Percentiles rank a stretch among this genome's conserved stretches.
phyloP scores from a whole-genome alignment of 53 echinoderm and acorn worm genomes.

The Antedon mediterranea region DNA sequence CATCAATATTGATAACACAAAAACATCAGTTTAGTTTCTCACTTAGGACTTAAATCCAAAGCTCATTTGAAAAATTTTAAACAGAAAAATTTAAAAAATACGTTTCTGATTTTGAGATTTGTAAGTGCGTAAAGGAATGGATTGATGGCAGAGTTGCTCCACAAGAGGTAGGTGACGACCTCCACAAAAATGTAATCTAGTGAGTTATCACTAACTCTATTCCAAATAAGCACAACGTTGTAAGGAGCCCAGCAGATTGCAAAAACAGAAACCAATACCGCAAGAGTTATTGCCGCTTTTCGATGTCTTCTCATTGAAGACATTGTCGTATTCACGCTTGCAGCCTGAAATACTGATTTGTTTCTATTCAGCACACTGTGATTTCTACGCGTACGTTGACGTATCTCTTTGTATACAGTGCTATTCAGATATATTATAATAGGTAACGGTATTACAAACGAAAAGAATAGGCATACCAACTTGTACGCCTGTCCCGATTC shows the following conservation, averaged over 20 bases:
- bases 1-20: too few relatives aligned
- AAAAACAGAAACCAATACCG: conserved; percentile 12
- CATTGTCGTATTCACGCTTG: too few relatives aligned
- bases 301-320: conserved; percentile 8
- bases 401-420: conserved; percentile 28
- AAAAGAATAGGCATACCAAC: conserved; percentile 12
- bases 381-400: conserved; percentile 1
- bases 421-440: conserved; percentile 29
- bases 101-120: neutral
- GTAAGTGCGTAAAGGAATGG: too few relatives aligned
- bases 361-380: too few relatives aligned
- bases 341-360: too few relatives aligned
- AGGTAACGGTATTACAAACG: conserved; percentile 35
- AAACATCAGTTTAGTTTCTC: too few relatives aligned
- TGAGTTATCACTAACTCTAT: conserved; percentile 18
- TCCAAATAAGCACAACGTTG: conserved; percentile 13
- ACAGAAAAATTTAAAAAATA: too few relatives aligned
- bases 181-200: conserved; percentile 14
- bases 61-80: too few relatives aligned
- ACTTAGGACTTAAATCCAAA: too few relatives aligned
- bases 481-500: conserved; percentile 19
- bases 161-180: too few relatives aligned
- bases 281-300: conserved; percentile 17
- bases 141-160: too few relatives aligned
- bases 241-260: conserved; percentile 15